Conservation (phyloP, 2,797 vertebrate species). For the Taeniopygia guttata region DNA sequence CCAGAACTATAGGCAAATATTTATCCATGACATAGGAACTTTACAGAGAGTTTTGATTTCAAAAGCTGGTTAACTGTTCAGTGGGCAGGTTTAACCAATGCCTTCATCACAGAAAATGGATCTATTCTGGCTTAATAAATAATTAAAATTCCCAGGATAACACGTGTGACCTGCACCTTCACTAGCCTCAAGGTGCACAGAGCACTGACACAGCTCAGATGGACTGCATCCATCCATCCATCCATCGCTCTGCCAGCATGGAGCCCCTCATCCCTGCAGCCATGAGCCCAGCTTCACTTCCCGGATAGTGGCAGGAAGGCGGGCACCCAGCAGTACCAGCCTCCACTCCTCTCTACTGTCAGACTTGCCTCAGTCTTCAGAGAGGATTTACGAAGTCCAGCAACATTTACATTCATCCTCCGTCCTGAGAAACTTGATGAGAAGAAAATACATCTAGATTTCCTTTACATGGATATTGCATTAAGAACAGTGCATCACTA, state of each 20-base stretch:
- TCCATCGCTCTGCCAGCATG: neutral
- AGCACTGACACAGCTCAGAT: neutral
- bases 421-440: neutral
- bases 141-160: neutral
- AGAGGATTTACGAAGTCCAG: constrained; percentile 11
- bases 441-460: neutral
- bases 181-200: neutral
- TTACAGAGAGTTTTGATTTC: neutral
- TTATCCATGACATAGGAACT: neutral
- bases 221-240: neutral
- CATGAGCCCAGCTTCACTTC: neutral
- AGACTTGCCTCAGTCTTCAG: neutral
- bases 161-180: rapidly evolving
- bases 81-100: neutral
- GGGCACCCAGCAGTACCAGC: neutral
- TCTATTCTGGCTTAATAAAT: neutral
- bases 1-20: neutral
- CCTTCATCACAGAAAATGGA: neutral
- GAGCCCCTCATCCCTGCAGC: neutral
- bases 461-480: neutral
- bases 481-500: neutral
- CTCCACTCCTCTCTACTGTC: neutral
- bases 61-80: neutral
- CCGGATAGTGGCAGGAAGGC: neutral
- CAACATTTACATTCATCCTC: constrained; percentile 12